These are phyloP conservation scores for Syngnathus acus DNA, from an alignment of 2,797 vertebrate genomes.

Conservation along the genomic window DNA sequence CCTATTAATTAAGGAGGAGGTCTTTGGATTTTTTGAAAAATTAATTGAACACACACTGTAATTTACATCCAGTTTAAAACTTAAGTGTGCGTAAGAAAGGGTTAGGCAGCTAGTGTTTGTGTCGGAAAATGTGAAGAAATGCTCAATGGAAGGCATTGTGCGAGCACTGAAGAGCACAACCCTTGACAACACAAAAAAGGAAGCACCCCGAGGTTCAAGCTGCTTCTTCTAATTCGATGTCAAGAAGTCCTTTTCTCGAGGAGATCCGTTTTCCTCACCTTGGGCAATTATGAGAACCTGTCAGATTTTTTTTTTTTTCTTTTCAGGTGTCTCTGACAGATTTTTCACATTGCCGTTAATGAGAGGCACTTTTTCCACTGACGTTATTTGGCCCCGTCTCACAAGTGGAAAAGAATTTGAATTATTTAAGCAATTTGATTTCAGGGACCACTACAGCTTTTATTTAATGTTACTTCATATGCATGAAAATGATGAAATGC, in stretches of 20 bases:
- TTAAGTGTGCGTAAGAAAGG: background rate
- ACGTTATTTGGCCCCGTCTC: background rate
- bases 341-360: background rate
- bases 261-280: constrained; percentile 1
- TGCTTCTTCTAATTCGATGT: background rate
- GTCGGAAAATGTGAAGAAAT: constrained; percentile 7
- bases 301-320: background rate
- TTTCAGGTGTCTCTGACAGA: background rate
- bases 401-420: background rate
- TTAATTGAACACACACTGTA: background rate
- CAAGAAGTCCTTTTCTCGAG: background rate
- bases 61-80: background rate
- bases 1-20: constrained; percentile 20
- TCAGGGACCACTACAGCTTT: background rate
- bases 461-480: background rate
- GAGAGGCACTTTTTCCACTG: background rate
- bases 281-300: background rate
- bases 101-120: background rate
- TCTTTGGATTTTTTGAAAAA: constrained; percentile 1
- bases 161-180: constrained; percentile 28
- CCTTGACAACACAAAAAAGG: constrained; percentile 11
- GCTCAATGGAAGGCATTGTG: constrained; percentile 22
- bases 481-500: background rate
- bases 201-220: background rate
- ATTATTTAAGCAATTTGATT: background rate